Evolutionary conservation across 1,140 invertebrate species (phyloP), one percentile per base, ranked within the genome.

Genomic region (Aplysia californica): DNA sequence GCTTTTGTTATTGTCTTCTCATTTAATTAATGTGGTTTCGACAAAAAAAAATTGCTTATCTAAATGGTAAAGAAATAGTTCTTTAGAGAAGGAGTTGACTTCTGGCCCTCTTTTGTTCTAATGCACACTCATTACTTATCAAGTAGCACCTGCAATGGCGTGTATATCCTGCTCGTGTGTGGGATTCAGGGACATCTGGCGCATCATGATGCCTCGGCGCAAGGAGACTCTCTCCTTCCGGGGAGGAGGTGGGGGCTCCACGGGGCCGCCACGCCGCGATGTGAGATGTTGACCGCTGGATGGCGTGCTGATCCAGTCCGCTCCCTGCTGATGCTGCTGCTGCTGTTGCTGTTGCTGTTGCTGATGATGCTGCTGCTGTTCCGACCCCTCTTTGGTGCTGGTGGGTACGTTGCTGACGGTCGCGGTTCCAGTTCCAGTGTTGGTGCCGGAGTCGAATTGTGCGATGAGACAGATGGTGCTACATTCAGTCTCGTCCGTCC

Each of bases 151-250:
- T 75, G 72, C 35, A 0, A 65, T 50, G 4, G 35, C 23, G 29
- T 75, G 36, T 35, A 75, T 75, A 1, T 64, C 59, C 26, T 44
- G 59, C 38, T 75, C 59, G 5, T n/a, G 38, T 35, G 0, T 35
- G 26, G 72, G 36, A 33, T 75, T 75, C 39, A 75, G 1, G 15
- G 72, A 75, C 59, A 75, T 31, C 59, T 75, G 72, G 26, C 72
- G 58, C 56, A 75, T 66, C 61, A 66, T 66, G 2, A 75, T 39
- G n/a, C 72, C 61, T 1, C 72, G 36, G n/a, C 72, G 35, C 26
- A 66, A 26, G 18, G 61, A 66, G 18, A 20, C 33, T 35, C 39
- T 41, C 3, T 75, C 72, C 35, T 66, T 75, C 26, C 39, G 35
- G 21, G 70, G 18, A 20, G 15, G 18, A 0, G 39, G 26, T 10